Base-by-base conservation (phyloP, 2,888 invertebrate species). In the Cryptosula pallasiana region DNA sequence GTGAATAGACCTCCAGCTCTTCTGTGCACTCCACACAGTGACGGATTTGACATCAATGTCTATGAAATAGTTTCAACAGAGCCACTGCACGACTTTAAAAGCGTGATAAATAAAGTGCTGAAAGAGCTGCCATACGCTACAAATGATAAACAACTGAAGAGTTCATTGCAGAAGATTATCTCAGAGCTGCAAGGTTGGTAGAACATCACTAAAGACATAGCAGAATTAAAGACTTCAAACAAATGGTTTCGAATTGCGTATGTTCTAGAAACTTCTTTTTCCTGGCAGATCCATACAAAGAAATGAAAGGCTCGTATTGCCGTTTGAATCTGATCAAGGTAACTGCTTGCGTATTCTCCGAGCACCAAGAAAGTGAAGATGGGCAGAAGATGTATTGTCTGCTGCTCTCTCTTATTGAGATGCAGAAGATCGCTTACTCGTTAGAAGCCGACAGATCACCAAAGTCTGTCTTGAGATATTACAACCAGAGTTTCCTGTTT, bases 401-500 rank as follows among this genome's bases (percentile, higher is more conserved):
- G 55, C 55, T 55, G 25, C 9, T 55, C 3, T 20, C 55, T 25
- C 23, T 55, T 3, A 23, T 55, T 55, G 55, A 55, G 55, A 20
- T 55, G 5, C 55, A 55, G 55, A 5, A n/a, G 23, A 5, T 55
- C 25, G 55, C 55, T 23, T 55, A 55, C 25, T 5, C 55, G 5
- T 20, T 23, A 23, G 55, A 55, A 55, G 9, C 9, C 16, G 25
- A 55, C 16, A 5, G 55, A n/a, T 23, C 13, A 5, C 55, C 55
- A 16, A 55, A 55, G 23, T 16, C 25, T 20, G 25, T 55, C 25
- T 25, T 55, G 5, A 55, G 55, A n/a, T 20, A 20, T 16, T 55
- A 55, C 55, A 55, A 55, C 25, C 55, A 55, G 55, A 55, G 55
- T n/a, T n/a, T n/a, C n/a, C n/a, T n/a, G n/a, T n/a, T n/a, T n/a